phyloP scores from a whole-genome alignment of 2,113 vertebrate species.

The Tetraodon nigroviridis region DNA sequence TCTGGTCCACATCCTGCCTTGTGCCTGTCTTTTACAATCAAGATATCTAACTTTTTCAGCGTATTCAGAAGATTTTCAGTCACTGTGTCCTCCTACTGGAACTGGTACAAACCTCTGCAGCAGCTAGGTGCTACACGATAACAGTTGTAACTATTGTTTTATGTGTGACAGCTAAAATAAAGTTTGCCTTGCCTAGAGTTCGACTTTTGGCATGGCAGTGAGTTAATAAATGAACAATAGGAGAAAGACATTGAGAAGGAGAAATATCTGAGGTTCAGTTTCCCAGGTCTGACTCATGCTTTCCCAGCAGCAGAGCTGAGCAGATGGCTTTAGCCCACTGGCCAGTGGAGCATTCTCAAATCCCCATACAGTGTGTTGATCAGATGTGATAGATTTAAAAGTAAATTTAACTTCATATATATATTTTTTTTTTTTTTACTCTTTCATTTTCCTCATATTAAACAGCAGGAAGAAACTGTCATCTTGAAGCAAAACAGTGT shows the following conservation, averaged over 20 bases:
- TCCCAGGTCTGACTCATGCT: constrained; percentile 59
- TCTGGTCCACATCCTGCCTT: constrained; percentile 55
- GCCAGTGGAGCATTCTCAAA: constrained; percentile 31
- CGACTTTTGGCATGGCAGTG: not conserved
- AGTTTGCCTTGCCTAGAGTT: too few relatives aligned
- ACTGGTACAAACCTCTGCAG: too few relatives aligned
- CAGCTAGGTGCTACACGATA: too few relatives aligned
- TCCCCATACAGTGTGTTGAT: constrained; percentile 22
- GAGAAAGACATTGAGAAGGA: constrained; percentile 1
- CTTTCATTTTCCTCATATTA: not conserved
- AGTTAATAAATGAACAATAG: not conserved
- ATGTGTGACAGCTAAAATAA: too few relatives aligned
- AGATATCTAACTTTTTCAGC: constrained; percentile 15
- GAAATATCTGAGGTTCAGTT: constrained; percentile 30
- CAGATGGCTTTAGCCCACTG: constrained; percentile 23
- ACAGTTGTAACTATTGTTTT: too few relatives aligned
- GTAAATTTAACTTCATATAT: too few relatives aligned
- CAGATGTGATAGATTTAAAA: constrained; percentile 10
- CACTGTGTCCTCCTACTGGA: too few relatives aligned
- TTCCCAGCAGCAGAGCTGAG: constrained; percentile 41
- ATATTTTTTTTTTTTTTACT: not conserved
- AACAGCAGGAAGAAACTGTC: too few relatives aligned
- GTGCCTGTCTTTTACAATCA: constrained; percentile 36
- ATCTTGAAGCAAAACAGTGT: too few relatives aligned
- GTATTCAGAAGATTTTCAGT: not conserved